Base-by-base conservation (phyloP, 2,888 invertebrate species). In the Poecilobothrus nobilitatus region DNA sequence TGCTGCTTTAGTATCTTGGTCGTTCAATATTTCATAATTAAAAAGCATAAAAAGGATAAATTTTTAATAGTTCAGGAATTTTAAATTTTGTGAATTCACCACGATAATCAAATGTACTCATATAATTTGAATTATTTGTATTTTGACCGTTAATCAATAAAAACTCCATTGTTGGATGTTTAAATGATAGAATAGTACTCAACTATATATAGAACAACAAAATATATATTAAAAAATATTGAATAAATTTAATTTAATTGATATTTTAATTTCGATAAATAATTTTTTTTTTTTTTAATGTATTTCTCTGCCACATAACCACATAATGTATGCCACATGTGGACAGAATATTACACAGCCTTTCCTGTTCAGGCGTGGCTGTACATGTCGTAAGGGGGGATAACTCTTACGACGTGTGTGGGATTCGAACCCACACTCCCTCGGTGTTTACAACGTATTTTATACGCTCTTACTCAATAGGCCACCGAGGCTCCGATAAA, bases 11-110 rank as follows among this genome's bases (percentile, higher is more conserved):
- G 75, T 76, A 68, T 84, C 84, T 7, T 72, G 70, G 2, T 71
- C 73, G 69, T 79, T 80, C 33, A 84, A 73, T 0, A 72, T 69
- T 64, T 18, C 18, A 12, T 22, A 27, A 15, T 78, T 75, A 75
- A 86, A 87, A n/a, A 87, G 73, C 73, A 87, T 85, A n/a, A 69
- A 84, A 84, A 0, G 84, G 83, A 75, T 83, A 83, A 61, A 81
- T 79, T 33, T 22, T 22, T 18, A 33, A 64, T 27, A 21, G 8
- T 0, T 75, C 73, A 61, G 79, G 79, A 65, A 79, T 78, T 2
- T 82, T 81, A 74, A 83, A 82, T n/a, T 81, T 76, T 0, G 81
- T 80, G 66, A 78, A 71, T 27, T 77, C 72, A 22, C 85, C 85
- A 65, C 78, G 77, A 72, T 83, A 84, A 72, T 84, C 83, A 71